phyloP scores from a whole-genome alignment of 2,888 invertebrate species.

The Conistra vaccinii region DNA sequence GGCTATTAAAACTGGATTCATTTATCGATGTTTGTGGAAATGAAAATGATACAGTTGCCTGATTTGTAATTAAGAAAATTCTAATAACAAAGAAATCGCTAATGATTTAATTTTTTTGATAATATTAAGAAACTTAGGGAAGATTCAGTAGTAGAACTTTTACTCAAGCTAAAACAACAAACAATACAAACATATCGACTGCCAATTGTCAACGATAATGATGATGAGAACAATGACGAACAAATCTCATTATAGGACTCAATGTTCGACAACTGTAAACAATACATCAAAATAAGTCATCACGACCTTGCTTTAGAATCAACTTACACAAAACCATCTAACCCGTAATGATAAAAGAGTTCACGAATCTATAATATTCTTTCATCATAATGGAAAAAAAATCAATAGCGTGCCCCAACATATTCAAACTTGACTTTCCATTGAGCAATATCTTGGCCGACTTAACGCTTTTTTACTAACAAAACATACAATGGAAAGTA shows the following conservation, averaged over 20 bases:
- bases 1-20: neutral
- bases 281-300: conserved; percentile 45
- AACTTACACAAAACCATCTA: conserved; percentile 39
- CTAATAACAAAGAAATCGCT: neutral
- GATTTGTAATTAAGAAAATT: neutral
- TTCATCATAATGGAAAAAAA: conserved; percentile 72
- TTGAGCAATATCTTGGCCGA: conserved; percentile 80
- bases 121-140: neutral
- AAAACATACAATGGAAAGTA: conserved; percentile 77
- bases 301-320: conserved; percentile 45
- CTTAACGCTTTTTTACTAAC: conserved; percentile 82
- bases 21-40: neutral
- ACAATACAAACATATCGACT: conserved; percentile 24
- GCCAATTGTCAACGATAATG: conserved; percentile 40
- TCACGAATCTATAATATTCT: conserved; percentile 73
- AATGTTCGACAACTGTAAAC: conserved; percentile 37
- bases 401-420: conserved; percentile 59
- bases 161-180: conserved; percentile 14
- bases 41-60: neutral
- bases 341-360: conserved; percentile 51
- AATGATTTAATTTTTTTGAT: neutral
- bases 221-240: conserved; percentile 48
- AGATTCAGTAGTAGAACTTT: conserved; percentile 14
- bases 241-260: conserved; percentile 37
- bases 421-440: conserved; percentile 80